phyloP scores from a whole-genome alignment of 35 echinoderm and acorn worm genomes.

The Antedon bifida region DNA sequence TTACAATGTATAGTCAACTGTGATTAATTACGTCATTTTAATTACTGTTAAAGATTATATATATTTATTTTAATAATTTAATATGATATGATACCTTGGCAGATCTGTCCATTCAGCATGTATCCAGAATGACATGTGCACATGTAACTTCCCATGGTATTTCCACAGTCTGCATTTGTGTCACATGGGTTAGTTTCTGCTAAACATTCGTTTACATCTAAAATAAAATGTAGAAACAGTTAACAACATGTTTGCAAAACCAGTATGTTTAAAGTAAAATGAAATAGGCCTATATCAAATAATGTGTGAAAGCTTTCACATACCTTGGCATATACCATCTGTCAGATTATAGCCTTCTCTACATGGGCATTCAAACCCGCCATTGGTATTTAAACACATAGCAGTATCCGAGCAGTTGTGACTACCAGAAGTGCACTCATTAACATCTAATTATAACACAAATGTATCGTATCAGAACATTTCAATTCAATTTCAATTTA shows the following conservation, averaged over 20 bases:
- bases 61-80: no score
- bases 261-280: no score
- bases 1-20: no score
- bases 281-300: no score
- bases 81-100: no score
- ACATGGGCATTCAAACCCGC: constrained; percentile 19
- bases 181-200: not conserved
- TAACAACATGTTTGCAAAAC: no score
- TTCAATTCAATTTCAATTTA: not conserved
- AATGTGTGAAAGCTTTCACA: no score
- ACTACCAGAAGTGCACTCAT: constrained; percentile 2
- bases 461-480: not conserved
- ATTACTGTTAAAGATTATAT: no score
- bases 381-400: not conserved
- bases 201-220: not conserved
- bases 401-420: not conserved
- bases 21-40: no score
- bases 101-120: not conserved
- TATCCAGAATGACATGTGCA: not conserved
- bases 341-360: not conserved
- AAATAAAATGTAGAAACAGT: no score
- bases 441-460: not conserved
- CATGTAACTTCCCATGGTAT: not conserved
- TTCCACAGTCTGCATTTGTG: not conserved
- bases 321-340: constrained; percentile 14